Evolutionary conservation across 2,113 vertebrate species (phyloP).

Genomic region (Melanerpes formicivorus): DNA sequence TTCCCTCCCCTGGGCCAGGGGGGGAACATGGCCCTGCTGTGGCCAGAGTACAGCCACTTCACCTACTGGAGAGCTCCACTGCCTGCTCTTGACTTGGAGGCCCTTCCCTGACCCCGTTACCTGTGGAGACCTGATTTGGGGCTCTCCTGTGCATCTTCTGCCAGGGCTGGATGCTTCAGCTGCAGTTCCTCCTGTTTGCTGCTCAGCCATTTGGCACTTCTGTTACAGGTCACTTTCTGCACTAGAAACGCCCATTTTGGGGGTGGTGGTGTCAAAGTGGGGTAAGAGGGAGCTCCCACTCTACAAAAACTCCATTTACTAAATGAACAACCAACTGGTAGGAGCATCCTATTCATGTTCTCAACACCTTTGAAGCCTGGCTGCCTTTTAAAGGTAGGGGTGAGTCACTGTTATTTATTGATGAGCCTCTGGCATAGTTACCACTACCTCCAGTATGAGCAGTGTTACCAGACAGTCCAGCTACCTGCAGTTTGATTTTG

Average conservation of each 20-base stretch:
- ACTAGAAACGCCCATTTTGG: not conserved
- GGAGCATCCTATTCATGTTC: not conserved
- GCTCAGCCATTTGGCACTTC: not conserved
- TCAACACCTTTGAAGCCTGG: not conserved
- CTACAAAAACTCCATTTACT: not conserved
- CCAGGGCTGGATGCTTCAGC: not conserved
- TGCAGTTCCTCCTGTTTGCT: not conserved
- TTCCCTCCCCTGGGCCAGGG: conserved; percentile 81
- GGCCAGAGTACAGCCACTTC: conserved; percentile 86
- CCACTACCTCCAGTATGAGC: not conserved
- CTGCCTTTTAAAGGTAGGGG: not conserved
- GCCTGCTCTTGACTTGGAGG: conserved; percentile 57
- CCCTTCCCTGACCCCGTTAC: not conserved
- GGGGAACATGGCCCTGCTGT: conserved; percentile 61
- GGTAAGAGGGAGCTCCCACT: not conserved
- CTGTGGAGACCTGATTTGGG: not conserved
- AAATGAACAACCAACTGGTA: not conserved
- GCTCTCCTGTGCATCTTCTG: not conserved
- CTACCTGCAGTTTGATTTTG: not conserved
- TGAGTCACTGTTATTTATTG: not conserved
- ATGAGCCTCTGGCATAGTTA: not conserved
- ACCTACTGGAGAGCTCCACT: conserved; percentile 83
- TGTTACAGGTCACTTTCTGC: not conserved
- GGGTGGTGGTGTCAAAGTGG: too few relatives aligned
- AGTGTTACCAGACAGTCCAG: not conserved